Base-by-base conservation (phyloP, 2,797 vertebrate genomes). In the Pangasius krempfi region DNA sequence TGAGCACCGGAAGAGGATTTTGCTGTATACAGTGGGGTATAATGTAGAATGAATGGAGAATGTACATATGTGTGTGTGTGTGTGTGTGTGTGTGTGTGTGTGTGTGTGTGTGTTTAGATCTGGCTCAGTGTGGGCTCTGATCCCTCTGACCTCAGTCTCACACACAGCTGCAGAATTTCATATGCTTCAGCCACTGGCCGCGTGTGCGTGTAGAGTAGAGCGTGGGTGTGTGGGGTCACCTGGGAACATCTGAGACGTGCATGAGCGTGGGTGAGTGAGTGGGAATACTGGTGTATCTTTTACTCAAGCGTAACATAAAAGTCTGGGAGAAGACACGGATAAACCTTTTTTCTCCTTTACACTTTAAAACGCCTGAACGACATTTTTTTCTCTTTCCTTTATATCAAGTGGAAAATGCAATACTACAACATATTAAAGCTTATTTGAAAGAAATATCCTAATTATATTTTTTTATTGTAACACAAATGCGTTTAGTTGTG, bases 151-250 rank as follows among this genome's bases (percentile, higher is more conserved):
- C 92, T 92, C 91, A 90, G 92, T 91, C 94, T 95, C 92, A 90
- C 95, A 93, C 91, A 30, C 58, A 64, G 86, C 88, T 93, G 94
- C 92, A 94, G 94, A 95, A 95, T 96, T 94, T 93, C 86, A 90
- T 90, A 89, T 40, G 94, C 90, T 86, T 54, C 6, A 88, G 88
- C 85, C 73, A 84, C 91, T 92, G 93, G 89, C 92, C 6, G 91
- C 87, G 50, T 90, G 91, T 86, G 20, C 81, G 81, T 84, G 70
- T 87, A 80, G 80, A 75, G 66, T 78, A 44, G 47, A 81, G 75
- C 50, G 64, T 87, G 81, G 73, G 58, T 13, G 75, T 40, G 84
- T 44, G 84, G 70, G 72, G 70, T 89, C 90, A 91, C 89, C 0
- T 75, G 91, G 89, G 90, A 86, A 86, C 72, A 73, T 60, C 75